phyloP scores from a whole-genome alignment of 2,797 vertebrate genomes.

The Takifugu ocellatus region DNA sequence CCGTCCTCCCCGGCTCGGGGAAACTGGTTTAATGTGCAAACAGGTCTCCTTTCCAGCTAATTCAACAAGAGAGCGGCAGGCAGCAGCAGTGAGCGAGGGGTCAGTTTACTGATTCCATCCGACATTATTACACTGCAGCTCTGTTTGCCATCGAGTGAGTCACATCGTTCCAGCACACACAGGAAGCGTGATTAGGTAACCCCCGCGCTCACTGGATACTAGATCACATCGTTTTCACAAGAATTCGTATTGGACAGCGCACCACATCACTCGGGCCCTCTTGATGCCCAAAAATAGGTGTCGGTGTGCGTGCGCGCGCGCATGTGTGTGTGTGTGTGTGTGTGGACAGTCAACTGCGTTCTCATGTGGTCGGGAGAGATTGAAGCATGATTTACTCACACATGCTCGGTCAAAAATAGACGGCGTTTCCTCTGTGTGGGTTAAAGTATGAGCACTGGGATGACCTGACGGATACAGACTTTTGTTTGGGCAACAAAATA shows the following conservation, averaged over 20 bases:
- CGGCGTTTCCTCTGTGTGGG: constrained; percentile 61
- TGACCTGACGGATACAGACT: constrained; percentile 44
- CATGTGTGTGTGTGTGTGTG: constrained; percentile 14
- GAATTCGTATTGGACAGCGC: constrained; percentile 40
- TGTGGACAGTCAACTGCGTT: constrained; percentile 42
- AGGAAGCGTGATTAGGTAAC: constrained; percentile 64
- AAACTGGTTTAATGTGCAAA: constrained; percentile 20
- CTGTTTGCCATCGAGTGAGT: constrained; percentile 39
- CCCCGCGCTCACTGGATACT: constrained; percentile 29
- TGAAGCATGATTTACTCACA: constrained; percentile 68
- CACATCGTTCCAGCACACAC: constrained; percentile 29
- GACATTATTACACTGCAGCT: constrained; percentile 11
- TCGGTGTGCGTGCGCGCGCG: constrained; percentile 31
- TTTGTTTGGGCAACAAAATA: constrained; percentile 40
- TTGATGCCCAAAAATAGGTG: constrained; percentile 57
- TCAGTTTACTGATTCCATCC: constrained; percentile 7
- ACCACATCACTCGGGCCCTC: constrained; percentile 42
- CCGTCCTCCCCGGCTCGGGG: constrained; percentile 14
- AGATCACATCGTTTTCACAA: constrained; percentile 23
- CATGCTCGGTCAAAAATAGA: constrained; percentile 64
- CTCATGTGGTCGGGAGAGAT: constrained; percentile 56
- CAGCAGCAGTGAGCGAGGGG: not conserved
- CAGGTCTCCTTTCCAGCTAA: constrained; percentile 10
- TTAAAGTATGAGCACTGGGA: constrained; percentile 47
- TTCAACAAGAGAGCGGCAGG: not conserved